These are phyloP conservation scores for Diaprepes abbreviatus DNA, from an alignment of 2,888 invertebrate genomes.

Conservation along the genomic window DNA sequence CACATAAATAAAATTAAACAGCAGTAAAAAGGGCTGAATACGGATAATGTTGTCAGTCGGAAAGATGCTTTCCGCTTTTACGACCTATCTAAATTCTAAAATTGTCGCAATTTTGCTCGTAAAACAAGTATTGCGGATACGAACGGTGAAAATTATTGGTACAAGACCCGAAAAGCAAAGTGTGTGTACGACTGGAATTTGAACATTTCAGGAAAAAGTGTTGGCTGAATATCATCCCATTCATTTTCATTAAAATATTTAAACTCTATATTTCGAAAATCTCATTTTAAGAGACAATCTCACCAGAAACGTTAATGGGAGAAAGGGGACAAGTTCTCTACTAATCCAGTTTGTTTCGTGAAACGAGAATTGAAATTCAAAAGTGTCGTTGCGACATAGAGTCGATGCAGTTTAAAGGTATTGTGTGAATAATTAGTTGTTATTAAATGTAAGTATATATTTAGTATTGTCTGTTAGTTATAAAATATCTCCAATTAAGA, in stretches of 20 bases:
- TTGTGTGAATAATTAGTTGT: no score
- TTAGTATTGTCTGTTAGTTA: no score
- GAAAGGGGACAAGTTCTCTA: no score
- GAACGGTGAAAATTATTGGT: constrained; percentile 24
- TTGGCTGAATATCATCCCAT: neutral
- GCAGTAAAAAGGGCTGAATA: constrained; percentile 48
- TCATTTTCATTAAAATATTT: neutral
- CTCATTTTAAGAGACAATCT: no score
- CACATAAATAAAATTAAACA: constrained; percentile 51
- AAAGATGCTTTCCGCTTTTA: constrained; percentile 48
- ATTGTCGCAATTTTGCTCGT: constrained; percentile 46
- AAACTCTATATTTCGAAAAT: no score
- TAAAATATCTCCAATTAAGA: no score
- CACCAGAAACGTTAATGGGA: no score
- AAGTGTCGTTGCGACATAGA: no score
- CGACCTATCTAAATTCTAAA: constrained; percentile 48
- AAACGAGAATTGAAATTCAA: no score
- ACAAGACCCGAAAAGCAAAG: constrained; percentile 18
- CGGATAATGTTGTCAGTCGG: constrained; percentile 49
- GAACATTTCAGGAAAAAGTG: constrained; percentile 3
- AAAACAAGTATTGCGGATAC: constrained; percentile 45
- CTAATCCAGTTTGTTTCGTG: no score
- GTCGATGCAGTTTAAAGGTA: no score
- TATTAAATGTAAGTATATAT: no score
- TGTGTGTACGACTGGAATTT: constrained; percentile 11